Base-by-base conservation (phyloP, 2,888 invertebrate species). In the Drepanosiphum platanoidis region DNA sequence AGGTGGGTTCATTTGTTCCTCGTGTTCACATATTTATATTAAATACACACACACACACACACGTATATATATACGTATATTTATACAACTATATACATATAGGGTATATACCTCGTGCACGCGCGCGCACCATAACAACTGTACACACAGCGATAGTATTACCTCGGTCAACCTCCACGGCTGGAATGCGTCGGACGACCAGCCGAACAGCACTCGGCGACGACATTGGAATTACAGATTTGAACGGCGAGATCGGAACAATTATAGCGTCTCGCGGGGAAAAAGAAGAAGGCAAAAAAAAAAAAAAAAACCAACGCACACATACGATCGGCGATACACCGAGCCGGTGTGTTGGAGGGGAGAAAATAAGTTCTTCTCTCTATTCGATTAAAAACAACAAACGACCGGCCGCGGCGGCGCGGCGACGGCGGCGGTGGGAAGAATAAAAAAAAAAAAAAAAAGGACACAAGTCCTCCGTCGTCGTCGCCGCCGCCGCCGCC, bases 191-290 rank as follows among this genome's bases (percentile, higher is more conserved):
- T 18, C 32, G 34, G 30, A 70, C 30, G 75, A 58, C 34, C 52
- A 18, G 46, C 42, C 66, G 42, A 18, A 32, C 66, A 68, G 13
- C 70, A 30, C 34, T n/a, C 36, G 58, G 58, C 72, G n/a, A 82
- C 72, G 64, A 27, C 82, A 74, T 82, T 30, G 82, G 82, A 72
- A 82, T 82, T 72, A 82, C 72, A 82, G 58, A 82, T 82, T 82
- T 74, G 64, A 82, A 34, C 82, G 64, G 72, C 61, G 72, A 82
- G 72, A 82, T 61, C 72, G 71, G 72, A 66, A 82, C 82, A 64
- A 82, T 61, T 64, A 78, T 39, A 32, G 36, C 46, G 68, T 34
- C 46, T 27, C 34, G 34, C 4, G 36, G 2, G 15, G 46, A 46
- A 27, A 68, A 15, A 80, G 13, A 15, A 34, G 13, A 42, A 61